Evolutionary conservation across 1,140 invertebrate genomes (phyloP).

Genomic region (Vanessa atalanta): DNA sequence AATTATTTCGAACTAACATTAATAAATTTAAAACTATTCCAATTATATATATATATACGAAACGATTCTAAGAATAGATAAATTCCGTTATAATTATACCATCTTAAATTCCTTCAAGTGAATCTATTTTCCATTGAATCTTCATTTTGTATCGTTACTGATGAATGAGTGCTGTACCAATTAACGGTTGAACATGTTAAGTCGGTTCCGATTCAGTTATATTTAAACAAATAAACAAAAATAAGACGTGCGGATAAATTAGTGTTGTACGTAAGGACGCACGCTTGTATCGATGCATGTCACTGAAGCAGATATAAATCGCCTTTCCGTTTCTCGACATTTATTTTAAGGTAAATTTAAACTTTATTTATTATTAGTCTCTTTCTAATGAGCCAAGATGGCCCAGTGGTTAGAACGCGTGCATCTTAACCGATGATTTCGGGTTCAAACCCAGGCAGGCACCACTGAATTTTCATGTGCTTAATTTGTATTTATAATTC

Average conservation of each 20-base stretch:
- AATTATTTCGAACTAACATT: too few relatives aligned
- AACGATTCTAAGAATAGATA: too few relatives aligned
- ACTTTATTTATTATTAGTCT: conserved; percentile 13
- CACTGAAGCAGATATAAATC: background rate
- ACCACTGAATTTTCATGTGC: too few relatives aligned
- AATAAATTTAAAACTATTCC: too few relatives aligned
- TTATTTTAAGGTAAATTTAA: conserved; percentile 5
- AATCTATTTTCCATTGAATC: background rate
- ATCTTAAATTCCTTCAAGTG: background rate
- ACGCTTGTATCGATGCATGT: conserved; percentile 7
- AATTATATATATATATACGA: too few relatives aligned
- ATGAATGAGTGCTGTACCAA: background rate
- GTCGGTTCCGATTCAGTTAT: background rate
- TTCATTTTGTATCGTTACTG: background rate
- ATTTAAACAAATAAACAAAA: background rate
- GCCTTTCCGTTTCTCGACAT: background rate
- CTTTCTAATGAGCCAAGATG: too few relatives aligned
- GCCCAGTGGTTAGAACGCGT: too few relatives aligned
- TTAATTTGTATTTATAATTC: too few relatives aligned
- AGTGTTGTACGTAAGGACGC: background rate
- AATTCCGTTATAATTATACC: background rate
- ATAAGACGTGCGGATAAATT: background rate
- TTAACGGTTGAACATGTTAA: background rate
- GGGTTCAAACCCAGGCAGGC: too few relatives aligned
- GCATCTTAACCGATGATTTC: too few relatives aligned